Conservation (phyloP, 2,113 vertebrate genomes). For the Himantopus leucocephalus region DNA sequence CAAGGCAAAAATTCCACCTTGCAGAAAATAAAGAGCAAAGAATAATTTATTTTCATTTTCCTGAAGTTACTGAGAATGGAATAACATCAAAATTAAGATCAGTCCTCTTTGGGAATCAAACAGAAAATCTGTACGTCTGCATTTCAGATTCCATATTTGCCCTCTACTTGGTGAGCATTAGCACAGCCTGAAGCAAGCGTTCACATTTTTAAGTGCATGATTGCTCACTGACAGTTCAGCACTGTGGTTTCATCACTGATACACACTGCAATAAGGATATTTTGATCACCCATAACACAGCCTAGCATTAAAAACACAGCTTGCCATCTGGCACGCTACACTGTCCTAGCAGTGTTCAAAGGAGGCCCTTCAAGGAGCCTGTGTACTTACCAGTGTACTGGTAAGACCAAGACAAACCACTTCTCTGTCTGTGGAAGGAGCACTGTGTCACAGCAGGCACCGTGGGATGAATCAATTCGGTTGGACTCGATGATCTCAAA, state of each 20-base stretch:
- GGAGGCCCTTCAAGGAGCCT: neutral
- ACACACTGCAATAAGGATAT: neutral
- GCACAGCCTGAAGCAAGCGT: neutral
- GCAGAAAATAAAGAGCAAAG: neutral
- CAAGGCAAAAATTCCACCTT: neutral
- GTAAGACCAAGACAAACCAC: too few relatives aligned
- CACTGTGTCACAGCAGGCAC: neutral
- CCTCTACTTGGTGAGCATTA: neutral
- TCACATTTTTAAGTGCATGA: neutral
- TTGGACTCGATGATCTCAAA: neutral
- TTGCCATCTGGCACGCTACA: neutral
- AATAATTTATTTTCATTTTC: neutral
- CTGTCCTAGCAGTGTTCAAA: neutral
- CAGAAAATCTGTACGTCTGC: neutral
- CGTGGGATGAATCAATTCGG: neutral
- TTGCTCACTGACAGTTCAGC: neutral
- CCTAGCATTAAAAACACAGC: neutral
- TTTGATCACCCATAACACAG: neutral
- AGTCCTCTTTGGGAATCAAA: neutral
- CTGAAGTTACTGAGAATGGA: neutral
- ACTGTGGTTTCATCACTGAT: neutral
- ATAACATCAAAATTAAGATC: neutral
- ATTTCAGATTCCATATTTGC: accelerated
- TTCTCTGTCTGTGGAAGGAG: neutral
- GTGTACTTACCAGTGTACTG: too few relatives aligned